Evolutionary conservation across 1,140 invertebrate genomes (phyloP), one percentile per base, ranked within the genome.

Genomic region (Drosophila carrolli): DNA sequence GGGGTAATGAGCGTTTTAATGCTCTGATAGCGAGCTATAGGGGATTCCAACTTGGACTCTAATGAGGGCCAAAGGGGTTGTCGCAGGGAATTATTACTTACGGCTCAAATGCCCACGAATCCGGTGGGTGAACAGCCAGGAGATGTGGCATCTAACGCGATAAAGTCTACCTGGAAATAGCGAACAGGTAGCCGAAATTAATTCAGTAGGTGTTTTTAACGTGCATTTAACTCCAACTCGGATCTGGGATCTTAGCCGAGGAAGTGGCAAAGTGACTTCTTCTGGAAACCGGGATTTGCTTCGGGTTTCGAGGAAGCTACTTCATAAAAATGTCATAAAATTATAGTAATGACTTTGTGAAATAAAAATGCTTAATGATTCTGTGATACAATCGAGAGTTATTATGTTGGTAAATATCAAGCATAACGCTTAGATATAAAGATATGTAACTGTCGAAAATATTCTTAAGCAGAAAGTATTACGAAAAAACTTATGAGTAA

Each of bases 1-100:
- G 70, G 47, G 40, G 60, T 82, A 86, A 86, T 86, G 78, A 81
- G 83, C 83, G 84, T 88, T 86, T 86, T 88, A 70, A 86, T 86
- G 82, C 83, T 83, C 78, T 65, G 83, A 79, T 88, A 80, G 68
- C 57, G 74, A 44, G 41, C 44, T 41, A 53, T 35, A 50, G 48
- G 53, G 37, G 32, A 51, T 51, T 51, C 29, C 29, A 14, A 35
- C 48, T 11, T 35, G n/a, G 27, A 4, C 29, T 32, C 32, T 67
- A 63, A 67, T 68, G 65, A 68, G 60, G 59, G 63, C 27, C 14
- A 9, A 61, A 51, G 46, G 65, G 65, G 40, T 41, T 53, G 46
- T 51, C 38, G 47, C 59, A n/a, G 19, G 23, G 16, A 59, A 3
- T n/a, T 41, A 63, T 60, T 60, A 51, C 65, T 35, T 50, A 32